Evolutionary conservation across 2,113 vertebrate genomes (phyloP), one percentile per base, ranked within the genome.

Genomic region (Hemichromis elongatus): DNA sequence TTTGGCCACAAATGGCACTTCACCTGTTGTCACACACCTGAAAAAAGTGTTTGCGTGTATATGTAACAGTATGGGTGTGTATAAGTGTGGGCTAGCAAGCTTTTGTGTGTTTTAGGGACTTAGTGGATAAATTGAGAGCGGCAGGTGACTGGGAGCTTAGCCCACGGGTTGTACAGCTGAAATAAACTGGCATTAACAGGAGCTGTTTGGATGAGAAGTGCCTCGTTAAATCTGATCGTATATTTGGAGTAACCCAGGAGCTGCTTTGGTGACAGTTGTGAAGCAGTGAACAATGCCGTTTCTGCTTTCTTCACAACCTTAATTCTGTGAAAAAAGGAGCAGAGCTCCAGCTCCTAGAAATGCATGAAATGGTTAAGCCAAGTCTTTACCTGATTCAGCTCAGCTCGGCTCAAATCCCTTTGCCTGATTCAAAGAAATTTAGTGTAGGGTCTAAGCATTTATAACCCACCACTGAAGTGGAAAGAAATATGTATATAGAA

Each of bases 151-250:
- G 86, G 87, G 83, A 93, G 94, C 93, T 94, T 92, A 93, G 90
- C 80, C 47, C 14, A 45, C 56, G 92, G 82, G 82, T 77, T 89
- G 85, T 77, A 90, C 87, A 77, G 80, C 83, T 86, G 89, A 83
- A 93, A 93, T 90, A 90, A 92, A 90, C 84, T 81, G 90, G 92
- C 86, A 90, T 93, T 92, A 93, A 83, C 35, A 30, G 5, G 84
- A 92, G 90, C 84, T 89, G 84, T 90, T 92, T 85, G 90, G 83
- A 91, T 88, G 89, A 92, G 92, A 94, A 93, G 84, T 88, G 92
- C 90, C 89, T 94, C 26, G 89, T 93, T 95, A 92, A 93, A 95
- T 93, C 87, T 93, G 92, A 94, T 94, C 61, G 84, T 89, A 92
- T 91, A 90, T 94, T 92, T 91, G 55, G 83, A 92, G 91, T 90